Percentiles rank a stretch among this genome's conserved stretches.
phyloP scores from a whole-genome alignment of 2,888 invertebrate genomes.

The Synergus umbraculus region DNA sequence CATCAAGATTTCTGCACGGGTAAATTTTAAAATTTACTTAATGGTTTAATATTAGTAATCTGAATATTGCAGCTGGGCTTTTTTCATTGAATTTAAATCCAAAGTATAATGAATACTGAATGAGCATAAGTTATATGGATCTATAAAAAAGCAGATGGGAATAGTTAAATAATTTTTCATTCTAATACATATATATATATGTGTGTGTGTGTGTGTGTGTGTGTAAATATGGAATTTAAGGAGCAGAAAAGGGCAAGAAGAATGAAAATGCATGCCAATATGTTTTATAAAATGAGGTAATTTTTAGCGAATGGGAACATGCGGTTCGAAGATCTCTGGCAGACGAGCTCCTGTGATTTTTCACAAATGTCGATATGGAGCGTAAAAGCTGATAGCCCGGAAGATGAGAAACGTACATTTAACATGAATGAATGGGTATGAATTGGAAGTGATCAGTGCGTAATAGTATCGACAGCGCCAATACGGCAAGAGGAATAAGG shows the following conservation, averaged over 20 bases:
- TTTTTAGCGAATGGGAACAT: slow-evolving; percentile 32
- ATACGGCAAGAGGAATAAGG: neutral
- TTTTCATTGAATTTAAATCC: neutral
- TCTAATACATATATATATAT: neutral
- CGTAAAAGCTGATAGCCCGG: slow-evolving; percentile 29
- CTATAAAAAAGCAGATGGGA: neutral
- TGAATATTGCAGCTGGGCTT: rapidly evolving
- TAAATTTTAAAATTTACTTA: too few relatives aligned
- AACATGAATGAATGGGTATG: slow-evolving; percentile 38
- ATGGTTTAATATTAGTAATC: too few relatives aligned
- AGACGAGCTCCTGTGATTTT: slow-evolving; percentile 27
- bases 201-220: too few relatives aligned
- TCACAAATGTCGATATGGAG: slow-evolving; percentile 38
- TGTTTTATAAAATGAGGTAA: slow-evolving; percentile 32
- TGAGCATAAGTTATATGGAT: neutral
- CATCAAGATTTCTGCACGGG: too few relatives aligned
- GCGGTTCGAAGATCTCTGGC: slow-evolving; percentile 32
- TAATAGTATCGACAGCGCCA: slow-evolving; percentile 30
- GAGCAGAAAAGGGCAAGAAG: neutral
- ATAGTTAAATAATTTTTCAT: neutral
- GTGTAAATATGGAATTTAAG: neutral
- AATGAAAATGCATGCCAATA: slow-evolving; percentile 18
- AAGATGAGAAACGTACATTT: slow-evolving; percentile 38
- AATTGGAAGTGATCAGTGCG: slow-evolving; percentile 37
- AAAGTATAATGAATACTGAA: too few relatives aligned